phyloP scores from a whole-genome alignment of 1,140 invertebrate genomes.

The Saccostrea echinata region DNA sequence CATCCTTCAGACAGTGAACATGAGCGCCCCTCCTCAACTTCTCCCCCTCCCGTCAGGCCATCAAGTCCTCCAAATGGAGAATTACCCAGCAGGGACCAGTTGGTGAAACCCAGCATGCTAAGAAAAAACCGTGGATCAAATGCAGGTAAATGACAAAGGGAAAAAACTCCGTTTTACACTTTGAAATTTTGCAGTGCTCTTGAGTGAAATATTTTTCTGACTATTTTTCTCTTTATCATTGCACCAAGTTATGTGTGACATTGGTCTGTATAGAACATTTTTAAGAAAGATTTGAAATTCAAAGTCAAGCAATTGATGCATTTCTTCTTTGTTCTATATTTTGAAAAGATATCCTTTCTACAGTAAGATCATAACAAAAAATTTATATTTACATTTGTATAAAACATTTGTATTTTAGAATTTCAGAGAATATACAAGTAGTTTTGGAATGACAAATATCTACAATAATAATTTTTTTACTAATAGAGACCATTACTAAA shows the following conservation, averaged over 20 bases:
- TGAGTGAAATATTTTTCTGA: neutral
- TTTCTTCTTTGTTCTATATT: neutral
- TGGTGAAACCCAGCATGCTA: constrained; percentile 82
- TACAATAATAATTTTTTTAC: neutral
- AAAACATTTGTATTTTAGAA: neutral
- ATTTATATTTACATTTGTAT: neutral
- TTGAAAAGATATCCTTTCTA: neutral
- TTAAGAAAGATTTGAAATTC: neutral
- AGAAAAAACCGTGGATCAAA: constrained; percentile 80
- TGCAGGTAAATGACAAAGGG: constrained; percentile 75
- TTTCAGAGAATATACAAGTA: neutral
- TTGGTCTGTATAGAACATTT: neutral
- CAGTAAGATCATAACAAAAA: too few relatives aligned
- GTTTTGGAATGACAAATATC: neutral
- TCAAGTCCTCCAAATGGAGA: constrained; percentile 47
- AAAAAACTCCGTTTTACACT: neutral
- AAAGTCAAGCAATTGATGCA: neutral
- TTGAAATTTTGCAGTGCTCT: constrained; percentile 3
- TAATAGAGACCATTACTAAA: constrained; percentile 4
- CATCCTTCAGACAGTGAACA: constrained; percentile 75
- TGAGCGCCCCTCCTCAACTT: constrained; percentile 71
- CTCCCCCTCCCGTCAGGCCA: constrained; percentile 65
- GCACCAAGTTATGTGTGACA: neutral
- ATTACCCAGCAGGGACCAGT: constrained; percentile 81
- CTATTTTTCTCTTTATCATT: neutral